Percentiles rank a stretch among this genome's conserved stretches.
Evolutionary conservation across 2,113 vertebrate genomes (phyloP).

Genomic region (rabbit (Oryctolagus cuniculus)): DNA sequence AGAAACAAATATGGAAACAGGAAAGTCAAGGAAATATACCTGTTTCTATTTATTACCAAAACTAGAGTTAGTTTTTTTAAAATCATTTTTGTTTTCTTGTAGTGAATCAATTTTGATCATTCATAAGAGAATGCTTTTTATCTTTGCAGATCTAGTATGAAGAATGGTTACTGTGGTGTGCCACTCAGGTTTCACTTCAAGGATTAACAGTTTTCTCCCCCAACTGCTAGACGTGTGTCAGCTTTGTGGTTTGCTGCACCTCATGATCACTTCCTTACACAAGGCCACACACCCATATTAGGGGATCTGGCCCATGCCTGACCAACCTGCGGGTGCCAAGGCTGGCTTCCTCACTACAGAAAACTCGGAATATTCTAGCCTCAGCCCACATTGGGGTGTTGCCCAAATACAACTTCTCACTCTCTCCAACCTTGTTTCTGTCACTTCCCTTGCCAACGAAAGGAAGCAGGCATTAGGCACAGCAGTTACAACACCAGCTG

Average conservation of each 20-base stretch:
- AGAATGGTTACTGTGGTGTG: not conserved
- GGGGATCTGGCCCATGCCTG: not conserved
- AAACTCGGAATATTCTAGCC: not conserved
- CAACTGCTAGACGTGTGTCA: not conserved
- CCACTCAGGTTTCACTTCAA: not conserved
- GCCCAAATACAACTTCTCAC: not conserved
- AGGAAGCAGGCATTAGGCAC: too few relatives aligned
- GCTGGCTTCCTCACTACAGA: accelerated
- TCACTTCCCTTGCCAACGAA: not conserved
- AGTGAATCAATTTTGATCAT: not conserved
- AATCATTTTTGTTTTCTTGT: not conserved
- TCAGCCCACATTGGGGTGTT: accelerated
- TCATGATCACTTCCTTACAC: not conserved
- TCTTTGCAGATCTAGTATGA: not conserved
- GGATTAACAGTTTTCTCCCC: not conserved
- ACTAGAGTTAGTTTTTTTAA: not conserved
- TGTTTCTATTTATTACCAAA: not conserved
- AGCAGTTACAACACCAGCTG: too few relatives aligned
- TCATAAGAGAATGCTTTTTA: not conserved
- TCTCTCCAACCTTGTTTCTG: not conserved
- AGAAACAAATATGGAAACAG: not conserved
- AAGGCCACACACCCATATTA: not conserved
- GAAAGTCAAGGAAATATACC: not conserved
- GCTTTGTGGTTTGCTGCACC: not conserved
- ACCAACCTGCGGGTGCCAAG: not conserved